These are phyloP conservation scores for Rhagoletis zephyria DNA, from an alignment of 1,140 invertebrate genomes.

Conservation along the genomic window DNA sequence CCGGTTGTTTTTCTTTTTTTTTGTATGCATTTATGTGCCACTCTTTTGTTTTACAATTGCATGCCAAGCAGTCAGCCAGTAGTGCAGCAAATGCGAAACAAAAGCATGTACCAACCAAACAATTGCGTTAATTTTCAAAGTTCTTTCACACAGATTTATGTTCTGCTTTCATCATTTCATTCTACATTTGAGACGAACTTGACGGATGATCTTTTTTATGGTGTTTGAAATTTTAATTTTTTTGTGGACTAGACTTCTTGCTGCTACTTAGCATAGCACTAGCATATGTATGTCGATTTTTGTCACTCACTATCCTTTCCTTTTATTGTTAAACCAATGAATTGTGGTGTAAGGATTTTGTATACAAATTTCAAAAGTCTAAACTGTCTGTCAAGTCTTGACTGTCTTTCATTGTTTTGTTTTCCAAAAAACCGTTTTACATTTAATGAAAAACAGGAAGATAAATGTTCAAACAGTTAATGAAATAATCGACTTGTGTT, in stretches of 20 bases:
- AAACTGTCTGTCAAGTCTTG: too few species aligned
- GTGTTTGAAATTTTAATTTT: slow-evolving; percentile 5
- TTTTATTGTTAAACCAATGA: too few species aligned
- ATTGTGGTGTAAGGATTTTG: too few species aligned
- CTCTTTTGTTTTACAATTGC: slow-evolving; percentile 13
- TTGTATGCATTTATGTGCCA: slow-evolving; percentile 11
- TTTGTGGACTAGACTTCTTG: slow-evolving; percentile 1
- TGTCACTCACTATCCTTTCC: too few species aligned
- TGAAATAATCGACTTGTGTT: too few species aligned
- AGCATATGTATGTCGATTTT: too few species aligned
- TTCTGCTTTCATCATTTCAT: slow-evolving; percentile 26
- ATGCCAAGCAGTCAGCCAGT: neutral
- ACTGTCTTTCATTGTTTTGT: too few species aligned
- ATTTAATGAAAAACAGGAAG: too few species aligned
- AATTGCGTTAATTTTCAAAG: slow-evolving; percentile 48
- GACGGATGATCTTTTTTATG: slow-evolving; percentile 34
- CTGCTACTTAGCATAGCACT: neutral
- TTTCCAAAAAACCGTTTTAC: too few species aligned
- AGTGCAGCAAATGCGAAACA: slow-evolving; percentile 4
- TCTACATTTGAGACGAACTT: slow-evolving; percentile 5
- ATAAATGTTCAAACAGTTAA: too few species aligned
- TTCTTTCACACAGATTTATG: slow-evolving; percentile 41
- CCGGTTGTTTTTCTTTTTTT: neutral
- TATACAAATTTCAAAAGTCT: too few species aligned
- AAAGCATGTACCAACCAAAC: slow-evolving; percentile 42